Evolutionary conservation across 1,140 invertebrate species (phyloP).

Genomic region (Drosophila parabipectinata): DNA sequence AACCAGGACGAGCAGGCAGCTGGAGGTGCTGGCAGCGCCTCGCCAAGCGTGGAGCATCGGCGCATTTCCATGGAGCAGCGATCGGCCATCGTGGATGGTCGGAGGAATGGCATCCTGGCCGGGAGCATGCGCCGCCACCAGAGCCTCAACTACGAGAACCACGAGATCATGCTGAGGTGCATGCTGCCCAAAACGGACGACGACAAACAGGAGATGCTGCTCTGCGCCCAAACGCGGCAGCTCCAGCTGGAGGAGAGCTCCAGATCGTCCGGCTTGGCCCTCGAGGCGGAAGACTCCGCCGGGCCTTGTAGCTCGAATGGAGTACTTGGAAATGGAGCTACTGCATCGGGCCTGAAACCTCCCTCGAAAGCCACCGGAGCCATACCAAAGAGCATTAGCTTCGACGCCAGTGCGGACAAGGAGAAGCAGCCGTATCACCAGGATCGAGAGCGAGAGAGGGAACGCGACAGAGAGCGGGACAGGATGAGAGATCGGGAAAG

Average conservation of each 20-base stretch:
- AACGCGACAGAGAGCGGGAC: constrained; percentile 61
- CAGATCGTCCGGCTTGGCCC: background rate
- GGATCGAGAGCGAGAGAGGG: constrained; percentile 18
- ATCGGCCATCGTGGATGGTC: constrained; percentile 67
- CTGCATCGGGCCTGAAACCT: constrained; percentile 78
- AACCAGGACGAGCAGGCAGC: constrained; percentile 42
- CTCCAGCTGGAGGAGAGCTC: constrained; percentile 42
- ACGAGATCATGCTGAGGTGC: constrained; percentile 75
- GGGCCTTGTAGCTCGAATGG: background rate
- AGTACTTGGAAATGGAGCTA: background rate
- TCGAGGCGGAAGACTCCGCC: constrained; percentile 3
- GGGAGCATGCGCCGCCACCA: constrained; percentile 68
- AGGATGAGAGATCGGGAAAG: constrained; percentile 17
- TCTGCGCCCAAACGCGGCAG: constrained; percentile 65
- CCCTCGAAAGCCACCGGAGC: constrained; percentile 89
- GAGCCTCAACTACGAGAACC: constrained; percentile 83
- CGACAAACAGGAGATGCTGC: constrained; percentile 67
- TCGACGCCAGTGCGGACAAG: constrained; percentile 94
- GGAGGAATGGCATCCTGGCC: constrained; percentile 79
- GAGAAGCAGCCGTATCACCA: constrained; percentile 49
- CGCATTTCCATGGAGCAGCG: constrained; percentile 75
- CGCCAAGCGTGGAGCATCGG: constrained; percentile 67
- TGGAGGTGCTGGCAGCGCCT: background rate
- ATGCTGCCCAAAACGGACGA: constrained; percentile 65
- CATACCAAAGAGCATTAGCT: constrained; percentile 96